Evolutionary conservation across 2,797 vertebrate species (phyloP).

Genomic region (Macroramphosus scolopax): DNA sequence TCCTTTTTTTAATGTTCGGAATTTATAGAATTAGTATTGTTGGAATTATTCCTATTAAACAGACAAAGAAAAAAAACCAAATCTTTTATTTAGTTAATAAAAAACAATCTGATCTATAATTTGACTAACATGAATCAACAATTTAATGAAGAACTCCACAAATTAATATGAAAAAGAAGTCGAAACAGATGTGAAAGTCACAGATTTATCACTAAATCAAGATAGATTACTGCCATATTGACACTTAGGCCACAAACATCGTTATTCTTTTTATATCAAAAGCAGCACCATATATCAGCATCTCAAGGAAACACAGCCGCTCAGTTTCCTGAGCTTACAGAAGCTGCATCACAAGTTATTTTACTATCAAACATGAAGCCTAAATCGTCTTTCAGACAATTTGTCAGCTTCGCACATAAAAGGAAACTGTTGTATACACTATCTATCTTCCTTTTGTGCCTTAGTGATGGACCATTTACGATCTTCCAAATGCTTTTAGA

Average conservation of each 20-base stretch:
- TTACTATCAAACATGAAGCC: slow-evolving; percentile 26
- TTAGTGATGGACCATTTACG: slow-evolving; percentile 57
- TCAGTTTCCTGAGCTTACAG: too few species aligned
- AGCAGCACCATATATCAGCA: slow-evolving; percentile 5
- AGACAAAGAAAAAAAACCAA: slow-evolving; percentile 25
- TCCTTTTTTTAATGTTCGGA: too few species aligned
- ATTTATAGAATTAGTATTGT: too few species aligned
- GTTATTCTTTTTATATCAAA: slow-evolving; percentile 21
- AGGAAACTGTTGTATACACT: slow-evolving; percentile 40
- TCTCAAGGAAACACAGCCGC: slow-evolving; percentile 3
- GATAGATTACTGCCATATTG: slow-evolving; percentile 46
- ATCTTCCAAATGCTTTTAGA: slow-evolving; percentile 67
- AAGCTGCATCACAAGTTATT: slow-evolving; percentile 11
- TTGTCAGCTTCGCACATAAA: slow-evolving; percentile 27
- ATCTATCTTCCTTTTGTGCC: slow-evolving; percentile 39
- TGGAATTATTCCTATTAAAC: too few species aligned
- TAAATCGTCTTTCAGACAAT: slow-evolving; percentile 34
- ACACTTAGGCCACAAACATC: slow-evolving; percentile 32
- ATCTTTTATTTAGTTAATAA: too few species aligned
- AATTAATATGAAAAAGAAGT: too few species aligned
- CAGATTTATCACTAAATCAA: too few species aligned
- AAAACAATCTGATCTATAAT: too few species aligned
- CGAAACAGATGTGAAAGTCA: too few species aligned
- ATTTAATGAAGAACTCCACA: too few species aligned
- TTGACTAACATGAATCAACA: too few species aligned